Percentiles rank a stretch among this genome's conserved stretches.
phyloP scores from a whole-genome alignment of 2,113 vertebrate genomes.

The Phyllostomus discolor region DNA sequence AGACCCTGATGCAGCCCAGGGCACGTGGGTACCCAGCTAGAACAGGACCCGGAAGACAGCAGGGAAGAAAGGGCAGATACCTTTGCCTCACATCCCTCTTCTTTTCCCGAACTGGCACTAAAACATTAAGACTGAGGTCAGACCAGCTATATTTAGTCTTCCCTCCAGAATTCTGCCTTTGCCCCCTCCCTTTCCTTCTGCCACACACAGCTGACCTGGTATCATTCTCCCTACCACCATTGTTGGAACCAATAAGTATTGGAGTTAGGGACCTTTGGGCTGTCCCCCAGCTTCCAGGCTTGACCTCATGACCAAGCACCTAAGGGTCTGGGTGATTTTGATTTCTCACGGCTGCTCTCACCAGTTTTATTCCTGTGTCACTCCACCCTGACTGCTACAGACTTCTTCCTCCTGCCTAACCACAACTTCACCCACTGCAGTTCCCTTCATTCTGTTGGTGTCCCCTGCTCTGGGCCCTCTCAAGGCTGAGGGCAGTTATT shows the following conservation, averaged over 20 bases:
- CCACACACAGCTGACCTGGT: not conserved
- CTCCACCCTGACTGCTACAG: constrained; percentile 12
- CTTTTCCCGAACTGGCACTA: not conserved
- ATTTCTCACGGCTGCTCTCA: constrained; percentile 45
- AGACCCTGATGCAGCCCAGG: not conserved
- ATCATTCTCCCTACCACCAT: not conserved
- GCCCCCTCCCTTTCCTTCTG: not conserved
- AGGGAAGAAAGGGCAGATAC: not conserved
- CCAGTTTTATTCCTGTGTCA: constrained; percentile 32
- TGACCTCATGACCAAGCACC: not conserved
- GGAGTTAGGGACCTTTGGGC: not conserved
- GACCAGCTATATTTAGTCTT: not conserved
- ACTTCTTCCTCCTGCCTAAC: constrained; percentile 63
- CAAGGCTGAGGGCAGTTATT: constrained; percentile 58
- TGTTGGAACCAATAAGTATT: not conserved
- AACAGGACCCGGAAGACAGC: not conserved
- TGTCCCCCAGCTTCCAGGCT: not conserved
- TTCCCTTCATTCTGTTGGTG: constrained; percentile 48
- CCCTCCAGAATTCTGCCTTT: not conserved
- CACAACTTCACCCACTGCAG: constrained; percentile 57
- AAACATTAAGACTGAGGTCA: not conserved
- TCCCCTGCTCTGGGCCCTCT: constrained; percentile 33
- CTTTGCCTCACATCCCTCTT: not conserved
- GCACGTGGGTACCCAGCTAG: not conserved
- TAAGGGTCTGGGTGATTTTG: not conserved